Conservation (phyloP, 2,113 vertebrate species). For the Heptranchias perlo region DNA sequence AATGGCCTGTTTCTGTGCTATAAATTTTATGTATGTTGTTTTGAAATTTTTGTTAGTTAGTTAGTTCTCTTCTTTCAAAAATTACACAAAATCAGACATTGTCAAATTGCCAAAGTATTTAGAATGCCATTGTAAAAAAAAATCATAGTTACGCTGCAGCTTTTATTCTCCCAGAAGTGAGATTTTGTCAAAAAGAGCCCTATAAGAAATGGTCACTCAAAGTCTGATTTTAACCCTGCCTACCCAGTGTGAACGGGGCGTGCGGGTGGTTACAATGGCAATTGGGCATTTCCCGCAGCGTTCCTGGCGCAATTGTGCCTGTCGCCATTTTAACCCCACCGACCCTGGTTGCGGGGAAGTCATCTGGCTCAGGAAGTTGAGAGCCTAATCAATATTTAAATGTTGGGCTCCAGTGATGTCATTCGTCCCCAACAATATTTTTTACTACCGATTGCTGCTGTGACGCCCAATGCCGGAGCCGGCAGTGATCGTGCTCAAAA, state of each 20-base stretch:
- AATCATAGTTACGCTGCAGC: not conserved
- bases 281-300: not conserved
- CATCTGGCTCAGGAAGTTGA: not conserved
- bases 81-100: not conserved
- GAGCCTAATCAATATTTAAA: not conserved
- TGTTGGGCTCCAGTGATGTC: not conserved
- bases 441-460: not conserved
- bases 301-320: not conserved
- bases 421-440: not conserved
- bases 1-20: not conserved
- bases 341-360: not conserved
- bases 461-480: not conserved
- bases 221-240: not conserved
- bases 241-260: not conserved
- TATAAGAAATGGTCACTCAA: not conserved
- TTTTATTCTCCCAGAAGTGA: not conserved
- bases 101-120: not conserved
- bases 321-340: too few species aligned
- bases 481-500: not conserved
- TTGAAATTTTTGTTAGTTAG: not conserved
- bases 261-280: not conserved
- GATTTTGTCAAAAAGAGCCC: not conserved
- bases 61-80: not conserved
- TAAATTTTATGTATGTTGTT: not conserved
- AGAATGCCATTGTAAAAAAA: not conserved